These are phyloP conservation scores for Cherax destructor DNA, from an alignment of 1,140 invertebrate genomes.

Conservation along the genomic window DNA sequence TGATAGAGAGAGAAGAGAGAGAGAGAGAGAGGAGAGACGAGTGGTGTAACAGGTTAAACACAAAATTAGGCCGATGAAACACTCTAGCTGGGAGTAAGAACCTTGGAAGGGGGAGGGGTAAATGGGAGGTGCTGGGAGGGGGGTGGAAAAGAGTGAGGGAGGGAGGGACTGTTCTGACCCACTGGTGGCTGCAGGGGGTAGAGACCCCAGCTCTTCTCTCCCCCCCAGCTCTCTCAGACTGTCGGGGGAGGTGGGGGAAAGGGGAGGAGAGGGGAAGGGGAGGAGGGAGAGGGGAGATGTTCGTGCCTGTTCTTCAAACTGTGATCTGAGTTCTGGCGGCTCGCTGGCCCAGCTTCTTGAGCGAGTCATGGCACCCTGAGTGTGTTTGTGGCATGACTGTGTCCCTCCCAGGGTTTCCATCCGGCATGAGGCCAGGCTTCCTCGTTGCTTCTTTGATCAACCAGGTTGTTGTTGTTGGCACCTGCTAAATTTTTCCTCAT, in stretches of 20 bases:
- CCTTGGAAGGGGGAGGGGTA: no score
- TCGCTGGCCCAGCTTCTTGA: not conserved
- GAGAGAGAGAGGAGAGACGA: no score
- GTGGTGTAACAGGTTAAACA: no score
- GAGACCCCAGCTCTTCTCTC: no score
- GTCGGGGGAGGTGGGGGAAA: not conserved
- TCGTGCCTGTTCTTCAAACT: not conserved
- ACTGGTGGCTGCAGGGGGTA: no score
- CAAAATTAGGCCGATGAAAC: no score
- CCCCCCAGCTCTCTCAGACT: no score
- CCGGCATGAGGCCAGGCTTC: not conserved
- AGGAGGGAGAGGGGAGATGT: not conserved
- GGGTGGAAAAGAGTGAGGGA: no score
- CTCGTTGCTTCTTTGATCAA: not conserved
- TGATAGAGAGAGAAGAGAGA: no score
- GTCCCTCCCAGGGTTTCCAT: not conserved
- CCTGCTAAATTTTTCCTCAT: not conserved
- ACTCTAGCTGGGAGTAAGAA: no score
- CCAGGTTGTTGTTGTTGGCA: not conserved
- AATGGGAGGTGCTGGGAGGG: no score
- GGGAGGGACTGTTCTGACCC: no score
- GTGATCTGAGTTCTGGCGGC: not conserved
- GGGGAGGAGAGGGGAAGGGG: not conserved
- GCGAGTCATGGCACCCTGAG: not conserved
- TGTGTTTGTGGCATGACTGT: not conserved